Evolutionary conservation across 2,797 vertebrate species (phyloP), one percentile per base, ranked within the genome.

Genomic region (Todus mexicanus): DNA sequence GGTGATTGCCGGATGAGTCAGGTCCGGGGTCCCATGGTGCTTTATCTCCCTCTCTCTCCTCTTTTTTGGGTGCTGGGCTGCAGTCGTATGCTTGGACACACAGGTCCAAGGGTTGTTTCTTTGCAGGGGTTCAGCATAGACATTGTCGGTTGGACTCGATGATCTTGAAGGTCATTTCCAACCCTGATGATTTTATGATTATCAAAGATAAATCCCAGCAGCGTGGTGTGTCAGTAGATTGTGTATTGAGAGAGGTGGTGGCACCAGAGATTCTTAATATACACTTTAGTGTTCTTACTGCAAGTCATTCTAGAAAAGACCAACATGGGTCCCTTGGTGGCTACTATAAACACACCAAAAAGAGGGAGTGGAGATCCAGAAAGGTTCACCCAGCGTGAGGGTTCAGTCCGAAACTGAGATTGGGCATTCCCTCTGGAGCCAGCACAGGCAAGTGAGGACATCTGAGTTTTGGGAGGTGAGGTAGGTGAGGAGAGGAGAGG

Each of bases 341-440:
- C 37, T 40, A 2, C 29, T 40, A 2, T 9, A 48, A 50, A 33
- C 7, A 16, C 38, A 35, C 27, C 11, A 31, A n/a, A 43, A 9
- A 38, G 38, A 11, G 27, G 37, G 38, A 45, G 31, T 4, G 4
- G 27, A 48, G 27, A 31, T n/a, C 37, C 33, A 20, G 40, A 29
- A 21, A 47, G 43, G 23, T 16, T 6, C 10, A 6, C 8, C 2
- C 5, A 35, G 8, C 3, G 0, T 2, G 10, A 6, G 40, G 35
- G 40, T 37, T 60, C 13, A 42, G n/a, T 65, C 61, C 21, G 2
- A 4, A 54, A 22, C 6, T 10, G 31, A n/a, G 13, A 2, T 31
- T 69, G 73, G 20, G 48, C 56, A 47, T 25, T 38, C 37, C 23
- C 17, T 21, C 25, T 14, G 68, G 29, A 57, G 64, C 50, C 60